Conservation (phyloP, 1,140 invertebrate species). For the Apis laboriosa region DNA sequence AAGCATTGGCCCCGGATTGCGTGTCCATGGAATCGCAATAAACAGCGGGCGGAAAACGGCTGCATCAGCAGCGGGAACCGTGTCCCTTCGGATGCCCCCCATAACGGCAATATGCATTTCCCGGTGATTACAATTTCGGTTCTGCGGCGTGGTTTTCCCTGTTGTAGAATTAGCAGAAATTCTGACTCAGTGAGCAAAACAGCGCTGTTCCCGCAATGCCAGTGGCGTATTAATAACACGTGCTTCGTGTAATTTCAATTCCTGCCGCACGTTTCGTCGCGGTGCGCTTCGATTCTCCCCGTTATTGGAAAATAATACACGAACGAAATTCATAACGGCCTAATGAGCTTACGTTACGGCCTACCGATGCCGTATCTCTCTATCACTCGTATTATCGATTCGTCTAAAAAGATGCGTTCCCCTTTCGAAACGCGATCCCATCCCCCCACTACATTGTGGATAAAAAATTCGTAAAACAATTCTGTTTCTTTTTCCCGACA, state of each 20-base stretch:
- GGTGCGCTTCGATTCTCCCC: conserved; percentile 7
- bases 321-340: conserved; percentile 50
- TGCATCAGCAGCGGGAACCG: background rate
- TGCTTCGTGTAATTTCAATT: conserved; percentile 68
- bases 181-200: conserved; percentile 65
- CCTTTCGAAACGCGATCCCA: too few relatives aligned
- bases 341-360: conserved; percentile 49
- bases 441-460: too few relatives aligned
- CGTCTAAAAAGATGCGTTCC: background rate
- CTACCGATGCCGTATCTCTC: background rate
- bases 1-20: background rate
- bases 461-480: too few relatives aligned
- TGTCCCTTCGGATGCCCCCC: conserved; percentile 19
- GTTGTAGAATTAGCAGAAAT: conserved; percentile 68
- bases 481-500: too few relatives aligned
- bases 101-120: conserved; percentile 56
- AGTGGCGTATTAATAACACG: conserved; percentile 65
- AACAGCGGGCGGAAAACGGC: conserved; percentile 39
- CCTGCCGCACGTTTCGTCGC: conserved; percentile 22
- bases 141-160: conserved; percentile 58
- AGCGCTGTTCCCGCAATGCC: conserved; percentile 51
- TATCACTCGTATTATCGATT: background rate
- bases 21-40: conserved; percentile 19
- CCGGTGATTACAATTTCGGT: conserved; percentile 65
- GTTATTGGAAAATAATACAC: conserved; percentile 44